Conservation (phyloP, 64 coral and sea anemone species). For the Stylophora pistillata region DNA sequence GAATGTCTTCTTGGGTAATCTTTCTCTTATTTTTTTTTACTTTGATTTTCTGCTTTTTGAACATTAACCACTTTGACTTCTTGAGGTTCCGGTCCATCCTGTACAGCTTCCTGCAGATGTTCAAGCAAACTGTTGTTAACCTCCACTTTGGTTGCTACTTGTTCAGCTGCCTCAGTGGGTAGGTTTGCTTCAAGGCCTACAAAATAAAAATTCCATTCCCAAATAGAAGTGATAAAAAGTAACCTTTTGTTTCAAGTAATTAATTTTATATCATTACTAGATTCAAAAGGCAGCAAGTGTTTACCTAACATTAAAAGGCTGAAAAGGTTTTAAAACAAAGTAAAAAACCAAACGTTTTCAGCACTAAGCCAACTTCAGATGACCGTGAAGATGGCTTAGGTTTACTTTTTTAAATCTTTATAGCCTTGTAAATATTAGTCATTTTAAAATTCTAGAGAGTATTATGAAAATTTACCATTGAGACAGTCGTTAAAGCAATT, state of each 20-base stretch:
- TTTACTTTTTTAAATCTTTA: conserved; percentile 14
- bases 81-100: not conserved
- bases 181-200: conserved; percentile 27
- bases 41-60: too few relatives aligned
- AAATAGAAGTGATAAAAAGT: conserved; percentile 25
- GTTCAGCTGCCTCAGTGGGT: conserved; percentile 14
- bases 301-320: not conserved
- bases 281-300: not conserved
- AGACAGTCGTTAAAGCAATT: too few relatives aligned
- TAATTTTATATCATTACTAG: not conserved
- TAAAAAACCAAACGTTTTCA: not conserved
- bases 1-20: not conserved
- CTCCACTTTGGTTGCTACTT: conserved; percentile 15
- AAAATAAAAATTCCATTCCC: conserved; percentile 6
- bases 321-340: not conserved
- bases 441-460: conserved; percentile 13
- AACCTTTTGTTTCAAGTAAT: conserved; percentile 28
- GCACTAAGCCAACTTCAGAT: conserved; percentile 18
- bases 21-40: too few relatives aligned
- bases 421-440: conserved; percentile 17
- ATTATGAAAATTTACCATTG: too few relatives aligned
- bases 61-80: too few relatives aligned
- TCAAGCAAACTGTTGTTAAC: conserved; percentile 18
- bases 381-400: conserved; percentile 28
- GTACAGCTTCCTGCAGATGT: not conserved